Base-by-base conservation (phyloP, 2,113 vertebrate species). In the Oriolus oriolus region DNA sequence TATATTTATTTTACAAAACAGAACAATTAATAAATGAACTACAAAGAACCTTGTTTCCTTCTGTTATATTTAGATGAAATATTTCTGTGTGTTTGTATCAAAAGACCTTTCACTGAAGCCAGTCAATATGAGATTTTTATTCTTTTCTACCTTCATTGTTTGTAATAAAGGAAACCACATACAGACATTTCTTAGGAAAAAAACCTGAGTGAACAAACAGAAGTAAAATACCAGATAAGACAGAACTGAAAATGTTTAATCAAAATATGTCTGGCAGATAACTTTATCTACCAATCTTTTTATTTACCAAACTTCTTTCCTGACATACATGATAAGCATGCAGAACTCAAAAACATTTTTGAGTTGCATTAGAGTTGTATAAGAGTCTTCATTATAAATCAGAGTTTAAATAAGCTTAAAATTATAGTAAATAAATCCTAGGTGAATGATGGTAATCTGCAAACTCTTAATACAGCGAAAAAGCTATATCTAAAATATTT, bases 271-370 rank as follows among this genome's bases (percentile, higher is more conserved):
- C 50, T 31, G 4, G 5, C 39, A 45, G 19, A 69, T 11, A 47
- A 60, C 20, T 79, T 63, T 19, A 71, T 31, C 65, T 65, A 23
- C 12, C 7, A 45, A 6, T 6, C n/a, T 33, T 49, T 56, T 89
- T 28, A 42, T 65, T 83, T 71, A 37, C 4, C 18, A 59, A 33
- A n/a, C 31, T 47, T 84, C 5, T 70, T 64, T 74, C 21, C 33
- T 3, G 4, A 44, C 4, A 39, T 39, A 47, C 1, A 21, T 13
- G 5, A 10, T 42, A 73, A 64, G 6, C 17, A 64, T 0, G 1
- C 1, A 54, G 56, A 88, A 78, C 8, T 45, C 4, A 76, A 71
- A 79, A 53, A 2, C 2, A 30, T 14, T 45, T 83, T 7, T 56
- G 74, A 15, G 17, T n/a, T 56, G 16, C 6, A 37, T 14, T 68